Base-by-base conservation (phyloP, 2,888 invertebrate genomes). In the Pristionchus fissidentatus region DNA sequence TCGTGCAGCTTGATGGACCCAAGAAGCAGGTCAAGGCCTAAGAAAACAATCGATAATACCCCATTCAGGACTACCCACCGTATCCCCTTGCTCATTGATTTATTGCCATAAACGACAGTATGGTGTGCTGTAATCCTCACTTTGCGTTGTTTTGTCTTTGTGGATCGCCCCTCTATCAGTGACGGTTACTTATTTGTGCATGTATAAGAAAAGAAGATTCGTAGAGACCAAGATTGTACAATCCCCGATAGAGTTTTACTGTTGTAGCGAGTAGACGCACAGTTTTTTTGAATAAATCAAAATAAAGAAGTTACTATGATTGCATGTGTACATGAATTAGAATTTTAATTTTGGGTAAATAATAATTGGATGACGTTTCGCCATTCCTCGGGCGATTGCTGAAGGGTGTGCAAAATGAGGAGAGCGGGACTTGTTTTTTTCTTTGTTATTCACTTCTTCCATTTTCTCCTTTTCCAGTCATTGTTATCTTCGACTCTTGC, bases 11-110 rank as follows among this genome's bases (percentile, higher is more conserved):
- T 22, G 82, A 70, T n/a, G 41, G 52, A 15, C 82, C 82, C 82
- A 43, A 46, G 82, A 82, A 82, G 70, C 26, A 66, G 49, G 82
- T 70, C 3, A 82, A 82, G 66, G 82, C 52, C 32, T 82, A 35
- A 82, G 43, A 13, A 8, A 49, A 19, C 55, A 13, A 75, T 46
- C 75, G 75, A 75, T 75, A 66, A 62, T 66, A 35, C n/a, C n/a
- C n/a, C n/a, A n/a, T n/a, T n/a, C n/a, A n/a, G n/a, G 22, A 19
- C n/a, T 22, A 4, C 13, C 66, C 38, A 66, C 66, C 35, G 66
- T 66, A 66, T 19, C 38, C 29, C 66, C 66, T 38, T n/a, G 22
- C 38, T n/a, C 38, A 38, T 66, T 10, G 41, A 66, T 38, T 35
- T 3, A 38, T 66, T 66, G 66, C 66, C 66, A 66, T 66, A 4